Base-by-base conservation (phyloP, 2,797 vertebrate species). In the Crocidura indochinensis region DNA sequence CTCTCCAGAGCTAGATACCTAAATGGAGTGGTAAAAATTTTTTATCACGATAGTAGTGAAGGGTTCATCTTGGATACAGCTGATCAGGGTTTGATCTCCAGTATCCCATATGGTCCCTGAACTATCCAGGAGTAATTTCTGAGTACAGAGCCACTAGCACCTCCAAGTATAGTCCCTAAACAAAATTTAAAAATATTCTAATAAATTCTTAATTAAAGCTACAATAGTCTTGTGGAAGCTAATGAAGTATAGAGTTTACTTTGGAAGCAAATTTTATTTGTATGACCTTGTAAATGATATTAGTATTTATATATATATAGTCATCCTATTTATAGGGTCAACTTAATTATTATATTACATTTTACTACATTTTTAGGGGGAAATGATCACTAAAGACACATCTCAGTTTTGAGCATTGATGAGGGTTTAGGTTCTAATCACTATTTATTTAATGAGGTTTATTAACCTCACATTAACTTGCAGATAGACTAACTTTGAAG, bases 281-380 rank as follows among this genome's bases (percentile, higher is more conserved):
- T 91, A 68, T 77, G 46, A 22, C 12, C 86, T 83, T 83, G 22
- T 78, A 53, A 76, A 84, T 67, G 20, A 87, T 81, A 79, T 74
- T 47, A 22, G 74, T 38, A n/a, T 84, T 2, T 62, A 84, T 60
- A 19, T 81, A 79, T 81, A 46, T 80, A 44, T 31, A 78, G 20
- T 64, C 4, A 71, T 65, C 64, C 1, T 10, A 82, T 87, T 69
- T 88, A 8, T 92, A 74, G 26, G 22, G 29, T 74, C 12, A 87
- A 64, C 6, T 71, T 53, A 79, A 68, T 74, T 91, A 10, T 27
- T 76, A 20, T 62, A 15, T 87, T 91, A 12, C n/a, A 49, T 10
- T 38, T 81, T 38, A 46, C 10, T 62, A 27, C n/a, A 26, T 79
- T 31, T 91, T 69, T 31, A 76, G 46, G 29, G 44, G 29, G 7